A percentile compares a stretch with the other conserved stretches of the same genome.
Conservation (phyloP, 2,797 vertebrate genomes). For the Acestrorhynchus altus region DNA sequence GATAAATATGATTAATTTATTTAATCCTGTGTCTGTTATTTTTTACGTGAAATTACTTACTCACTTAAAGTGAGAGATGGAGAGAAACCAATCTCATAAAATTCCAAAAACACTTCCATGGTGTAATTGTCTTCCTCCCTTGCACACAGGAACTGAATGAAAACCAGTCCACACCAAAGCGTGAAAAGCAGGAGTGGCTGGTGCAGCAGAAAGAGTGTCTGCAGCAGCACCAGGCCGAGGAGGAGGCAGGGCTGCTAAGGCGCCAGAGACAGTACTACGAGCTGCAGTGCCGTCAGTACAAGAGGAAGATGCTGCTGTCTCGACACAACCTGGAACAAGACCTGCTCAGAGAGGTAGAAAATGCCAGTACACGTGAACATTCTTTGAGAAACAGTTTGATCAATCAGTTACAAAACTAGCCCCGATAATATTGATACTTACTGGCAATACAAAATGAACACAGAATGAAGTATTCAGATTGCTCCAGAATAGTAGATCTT, state of each 20-base stretch:
- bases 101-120: too few species aligned
- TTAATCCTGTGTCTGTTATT: too few species aligned
- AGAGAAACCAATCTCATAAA: too few species aligned
- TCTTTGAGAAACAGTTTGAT: too few species aligned
- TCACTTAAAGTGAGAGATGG: too few species aligned
- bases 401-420: too few species aligned
- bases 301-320: conserved; percentile 90
- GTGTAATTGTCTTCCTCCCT: not conserved
- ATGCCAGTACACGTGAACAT: not conserved
- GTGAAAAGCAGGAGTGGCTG: conserved; percentile 94
- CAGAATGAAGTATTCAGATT: too few species aligned
- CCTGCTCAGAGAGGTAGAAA: conserved; percentile 71
- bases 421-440: too few species aligned
- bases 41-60: too few species aligned
- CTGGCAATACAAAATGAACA: too few species aligned
- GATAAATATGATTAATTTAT: too few species aligned
- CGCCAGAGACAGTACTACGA: conserved; percentile 92
- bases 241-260: conserved; percentile 87
- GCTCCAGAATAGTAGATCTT: not conserved
- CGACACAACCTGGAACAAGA: conserved; percentile 93
- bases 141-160: conserved; percentile 86
- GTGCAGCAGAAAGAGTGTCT: conserved; percentile 92
- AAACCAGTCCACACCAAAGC: conserved; percentile 92
- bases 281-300: conserved; percentile 91
- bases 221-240: conserved; percentile 90